phyloP scores from a whole-genome alignment of 2,113 vertebrate species.

The Sterna hirundo region DNA sequence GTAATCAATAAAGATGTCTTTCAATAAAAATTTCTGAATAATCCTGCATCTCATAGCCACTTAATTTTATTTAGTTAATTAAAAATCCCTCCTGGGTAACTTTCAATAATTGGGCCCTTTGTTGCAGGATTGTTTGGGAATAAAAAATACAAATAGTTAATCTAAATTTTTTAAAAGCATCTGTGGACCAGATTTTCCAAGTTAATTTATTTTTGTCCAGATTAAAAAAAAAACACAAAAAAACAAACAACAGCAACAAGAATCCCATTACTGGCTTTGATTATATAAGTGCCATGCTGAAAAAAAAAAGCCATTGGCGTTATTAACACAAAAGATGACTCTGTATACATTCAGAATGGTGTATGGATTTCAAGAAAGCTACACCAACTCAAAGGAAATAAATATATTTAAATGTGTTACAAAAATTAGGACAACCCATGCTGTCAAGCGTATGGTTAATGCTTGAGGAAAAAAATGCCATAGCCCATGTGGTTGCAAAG shows the following conservation, averaged over 20 bases:
- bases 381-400: background rate
- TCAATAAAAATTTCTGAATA: background rate
- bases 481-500: background rate
- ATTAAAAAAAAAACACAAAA: background rate
- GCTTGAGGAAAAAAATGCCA: accelerated
- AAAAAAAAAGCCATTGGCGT: background rate
- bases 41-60: background rate
- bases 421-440: background rate
- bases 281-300: background rate
- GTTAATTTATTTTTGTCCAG: background rate
- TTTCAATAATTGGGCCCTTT: background rate
- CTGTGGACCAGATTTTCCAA: constrained; percentile 18
- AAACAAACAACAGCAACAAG: background rate
- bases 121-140: background rate
- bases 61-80: background rate
- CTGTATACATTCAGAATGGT: background rate
- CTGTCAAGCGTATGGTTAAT: background rate
- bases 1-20: background rate
- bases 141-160: background rate
- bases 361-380: background rate
- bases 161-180: background rate
- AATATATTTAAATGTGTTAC: background rate
- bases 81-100: background rate
- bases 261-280: background rate
- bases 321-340: background rate